Evolutionary conservation across 1,140 invertebrate genomes (phyloP).

Genomic region (Andrena cerasifolii): DNA sequence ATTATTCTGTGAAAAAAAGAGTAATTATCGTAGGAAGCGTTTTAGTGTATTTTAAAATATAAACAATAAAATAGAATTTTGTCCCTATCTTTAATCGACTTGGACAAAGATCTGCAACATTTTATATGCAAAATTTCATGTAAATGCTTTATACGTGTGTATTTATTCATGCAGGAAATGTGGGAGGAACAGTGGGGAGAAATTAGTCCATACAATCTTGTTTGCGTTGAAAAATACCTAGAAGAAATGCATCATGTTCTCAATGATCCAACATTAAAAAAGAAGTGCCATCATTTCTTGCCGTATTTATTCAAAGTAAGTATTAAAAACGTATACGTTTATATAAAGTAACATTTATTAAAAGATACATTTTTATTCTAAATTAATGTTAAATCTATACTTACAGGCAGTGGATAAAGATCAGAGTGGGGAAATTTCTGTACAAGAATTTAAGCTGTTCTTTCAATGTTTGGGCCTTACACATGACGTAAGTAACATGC

Average conservation of each 20-base stretch:
- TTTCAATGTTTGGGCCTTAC: slow-evolving; percentile 89
- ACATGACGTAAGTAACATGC: slow-evolving; percentile 83
- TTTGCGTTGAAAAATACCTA: slow-evolving; percentile 90
- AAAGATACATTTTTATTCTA: slow-evolving; percentile 8
- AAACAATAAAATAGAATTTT: no score
- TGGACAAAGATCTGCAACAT: no score
- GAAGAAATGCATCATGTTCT: slow-evolving; percentile 91
- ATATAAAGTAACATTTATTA: slow-evolving; percentile 16
- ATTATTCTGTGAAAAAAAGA: no score
- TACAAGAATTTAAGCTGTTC: slow-evolving; percentile 92
- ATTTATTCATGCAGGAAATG: slow-evolving; percentile 82
- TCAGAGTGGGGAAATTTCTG: slow-evolving; percentile 88
- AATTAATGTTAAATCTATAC: slow-evolving; percentile 24
- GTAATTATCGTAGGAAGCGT: no score
- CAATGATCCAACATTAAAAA: slow-evolving; percentile 88
- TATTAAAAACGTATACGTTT: slow-evolving; percentile 21
- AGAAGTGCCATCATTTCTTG: slow-evolving; percentile 88
- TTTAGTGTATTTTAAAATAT: no score
- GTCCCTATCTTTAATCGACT: no score
- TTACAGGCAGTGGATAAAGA: slow-evolving; percentile 91
- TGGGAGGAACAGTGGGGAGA: slow-evolving; percentile 94
- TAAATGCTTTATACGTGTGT: slow-evolving; percentile 2
- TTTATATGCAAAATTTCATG: no score
- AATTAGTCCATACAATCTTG: slow-evolving; percentile 89
- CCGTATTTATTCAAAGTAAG: slow-evolving; percentile 90